Conservation (phyloP, 2,888 invertebrate genomes). For the Acleris cristana region DNA sequence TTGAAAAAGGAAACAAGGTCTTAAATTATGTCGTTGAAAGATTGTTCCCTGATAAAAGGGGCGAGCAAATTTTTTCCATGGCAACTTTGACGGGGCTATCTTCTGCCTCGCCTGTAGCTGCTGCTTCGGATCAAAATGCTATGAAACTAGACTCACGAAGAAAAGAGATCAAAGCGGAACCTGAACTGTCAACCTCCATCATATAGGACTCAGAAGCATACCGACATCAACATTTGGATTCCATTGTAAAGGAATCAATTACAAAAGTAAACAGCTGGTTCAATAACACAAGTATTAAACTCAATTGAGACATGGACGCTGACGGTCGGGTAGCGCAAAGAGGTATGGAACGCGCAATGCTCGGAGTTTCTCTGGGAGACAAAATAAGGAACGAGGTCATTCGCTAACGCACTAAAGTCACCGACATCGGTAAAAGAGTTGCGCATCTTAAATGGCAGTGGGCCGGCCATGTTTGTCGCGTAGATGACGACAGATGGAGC, state of each 20-base stretch:
- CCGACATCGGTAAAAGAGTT: too few species aligned
- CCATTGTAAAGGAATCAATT: conserved; percentile 48
- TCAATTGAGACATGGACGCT: too few species aligned
- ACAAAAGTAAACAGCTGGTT: conserved; percentile 58
- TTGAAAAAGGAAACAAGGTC: conserved; percentile 50
- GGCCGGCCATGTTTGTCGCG: too few species aligned
- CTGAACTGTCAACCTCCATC: not conserved
- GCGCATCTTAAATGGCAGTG: too few species aligned
- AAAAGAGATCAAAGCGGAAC: not conserved
- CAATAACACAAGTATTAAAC: conserved; percentile 40
- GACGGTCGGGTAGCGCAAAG: too few species aligned
- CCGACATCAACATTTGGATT: conserved; percentile 31
- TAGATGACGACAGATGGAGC: too few species aligned
- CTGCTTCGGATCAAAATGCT: conserved; percentile 32
- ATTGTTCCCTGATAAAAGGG: conserved; percentile 49
- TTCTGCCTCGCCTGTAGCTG: conserved; percentile 39
- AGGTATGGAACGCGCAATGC: too few species aligned
- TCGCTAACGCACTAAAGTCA: too few species aligned
- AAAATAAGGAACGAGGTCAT: too few species aligned
- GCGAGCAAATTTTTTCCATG: conserved; percentile 62
- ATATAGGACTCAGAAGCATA: too few species aligned
- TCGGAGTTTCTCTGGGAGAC: too few species aligned
- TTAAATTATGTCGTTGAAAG: conserved; percentile 51
- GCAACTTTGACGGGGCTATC: conserved; percentile 58
- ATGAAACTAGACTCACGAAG: conserved; percentile 54